A percentile compares a stretch with the other conserved stretches of the same genome.
phyloP scores from a whole-genome alignment of 35 echinoderm and acorn worm genomes.

The Nesometra sesokonis region DNA sequence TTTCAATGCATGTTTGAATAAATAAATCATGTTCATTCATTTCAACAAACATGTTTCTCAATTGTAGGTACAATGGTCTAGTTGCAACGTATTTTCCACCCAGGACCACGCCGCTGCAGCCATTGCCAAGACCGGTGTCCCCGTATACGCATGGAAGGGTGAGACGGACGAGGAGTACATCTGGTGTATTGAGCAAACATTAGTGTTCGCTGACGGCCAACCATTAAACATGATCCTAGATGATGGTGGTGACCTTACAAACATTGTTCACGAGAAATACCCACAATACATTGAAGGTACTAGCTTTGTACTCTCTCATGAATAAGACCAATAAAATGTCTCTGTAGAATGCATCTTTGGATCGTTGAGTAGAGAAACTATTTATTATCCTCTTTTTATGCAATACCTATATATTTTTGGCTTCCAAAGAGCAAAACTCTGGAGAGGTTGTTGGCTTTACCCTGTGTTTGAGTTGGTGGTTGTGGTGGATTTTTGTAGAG shows the following conservation, averaged over 20 bases:
- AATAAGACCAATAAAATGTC: no score
- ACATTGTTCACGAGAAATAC: conserved; percentile 89
- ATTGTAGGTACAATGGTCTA: conserved; percentile 93
- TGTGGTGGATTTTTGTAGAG: no score
- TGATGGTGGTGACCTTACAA: conserved; percentile 94
- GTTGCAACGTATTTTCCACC: conserved; percentile 98
- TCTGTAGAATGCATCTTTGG: background rate
- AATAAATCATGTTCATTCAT: no score
- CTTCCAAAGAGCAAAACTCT: conserved; percentile 7
- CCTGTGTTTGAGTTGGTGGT: no score
- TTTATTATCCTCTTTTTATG: background rate
- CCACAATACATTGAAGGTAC: conserved; percentile 62
- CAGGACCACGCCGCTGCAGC: conserved; percentile 98
- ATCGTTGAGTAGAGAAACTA: background rate
- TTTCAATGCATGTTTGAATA: no score
- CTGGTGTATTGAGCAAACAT: conserved; percentile 97
- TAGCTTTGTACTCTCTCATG: background rate
- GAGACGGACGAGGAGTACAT: conserved; percentile 99
- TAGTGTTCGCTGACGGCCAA: conserved; percentile 75
- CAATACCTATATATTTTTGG: no score
- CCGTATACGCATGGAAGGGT: conserved; percentile 97
- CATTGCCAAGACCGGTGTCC: conserved; percentile 84
- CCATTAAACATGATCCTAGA: conserved; percentile 99
- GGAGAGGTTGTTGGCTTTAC: no score
- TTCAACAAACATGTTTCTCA: no score